Evolutionary conservation across 2,888 invertebrate species (phyloP), one percentile per base, ranked within the genome.

Genomic region (Eurytoma adleriae): DNA sequence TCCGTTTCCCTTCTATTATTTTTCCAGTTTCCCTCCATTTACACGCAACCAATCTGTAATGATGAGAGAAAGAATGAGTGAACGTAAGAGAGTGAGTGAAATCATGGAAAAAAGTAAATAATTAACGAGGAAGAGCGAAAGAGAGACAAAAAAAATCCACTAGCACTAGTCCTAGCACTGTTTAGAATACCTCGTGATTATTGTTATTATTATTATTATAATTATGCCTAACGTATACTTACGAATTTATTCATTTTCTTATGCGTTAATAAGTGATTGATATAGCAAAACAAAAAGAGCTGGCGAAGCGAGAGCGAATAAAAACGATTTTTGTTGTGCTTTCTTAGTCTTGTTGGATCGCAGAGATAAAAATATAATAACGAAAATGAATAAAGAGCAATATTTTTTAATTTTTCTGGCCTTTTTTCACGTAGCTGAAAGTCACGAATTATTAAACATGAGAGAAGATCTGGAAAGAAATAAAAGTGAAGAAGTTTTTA

Each of bases 141-240:
- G 50, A 78, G 50, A 66, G 59, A 81, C 57, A 76, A 66, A 76
- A 69, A 72, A 40, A 85, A 87, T 86, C 87, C 86, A 86, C 86
- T 90, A 90, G 90, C 90, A 90, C 90, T 90, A 90, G 90, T 90
- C 90, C 89, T 90, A 90, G 89, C 90, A 90, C 89, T 90, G 88
- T 90, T 90, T 90, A 90, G 89, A 90, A 89, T 89, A 90, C 88
- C 87, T 89, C 90, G 88, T 90, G 87, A 89, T 90, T 90, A 89
- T 90, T 90, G 87, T 90, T 90, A 88, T 90, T 88, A 88, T 87
- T 89, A 88, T 85, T 84, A 85, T 86, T 86, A 89, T 88, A 52
- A 81, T 78, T 75, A 75, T 75, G 71, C 75, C 73, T 79, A 82
- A 82, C 79, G 77, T 79, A 77, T 79, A 82, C 70, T 82, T 82